These are phyloP conservation scores for Phallusia fumigata DNA, from an alignment of 23 tunicate genomes.

Conservation along the genomic window DNA sequence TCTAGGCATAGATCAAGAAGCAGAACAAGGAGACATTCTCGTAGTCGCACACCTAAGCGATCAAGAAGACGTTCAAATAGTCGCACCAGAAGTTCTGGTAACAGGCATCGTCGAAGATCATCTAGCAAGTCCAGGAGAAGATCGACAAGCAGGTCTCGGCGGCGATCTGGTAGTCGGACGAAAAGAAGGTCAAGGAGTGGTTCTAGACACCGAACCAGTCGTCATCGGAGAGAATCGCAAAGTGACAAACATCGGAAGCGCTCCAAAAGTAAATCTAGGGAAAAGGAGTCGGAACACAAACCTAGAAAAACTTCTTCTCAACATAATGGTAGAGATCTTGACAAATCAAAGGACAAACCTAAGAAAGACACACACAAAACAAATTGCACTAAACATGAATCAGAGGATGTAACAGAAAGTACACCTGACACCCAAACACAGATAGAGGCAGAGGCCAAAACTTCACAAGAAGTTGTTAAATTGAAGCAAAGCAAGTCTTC, in stretches of 20 bases:
- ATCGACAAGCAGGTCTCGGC: constrained; percentile 29
- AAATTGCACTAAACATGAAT: too few species aligned
- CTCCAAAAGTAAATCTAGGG: not conserved
- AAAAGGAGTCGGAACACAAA: not conserved
- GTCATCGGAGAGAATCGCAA: not conserved
- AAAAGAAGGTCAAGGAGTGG: constrained; percentile 3
- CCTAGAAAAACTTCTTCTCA: not conserved
- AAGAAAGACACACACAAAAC: not conserved
- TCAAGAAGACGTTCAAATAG: not conserved
- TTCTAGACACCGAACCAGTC: not conserved
- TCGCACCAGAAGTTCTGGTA: constrained; percentile 10
- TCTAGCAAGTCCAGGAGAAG: constrained; percentile 16
- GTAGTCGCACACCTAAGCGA: constrained; percentile 15
- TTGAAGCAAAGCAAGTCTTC: too few species aligned
- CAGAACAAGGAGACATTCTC: constrained; percentile 24
- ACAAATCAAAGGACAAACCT: not conserved
- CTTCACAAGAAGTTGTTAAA: too few species aligned
- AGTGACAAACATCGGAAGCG: not conserved
- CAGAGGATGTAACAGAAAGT: too few species aligned
- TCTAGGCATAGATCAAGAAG: constrained; percentile 25
- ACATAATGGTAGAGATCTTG: not conserved
- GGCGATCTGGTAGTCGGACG: not conserved
- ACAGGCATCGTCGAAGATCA: not conserved
- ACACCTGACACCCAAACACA: too few species aligned
- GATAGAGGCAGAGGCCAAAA: too few species aligned